Percentiles rank a stretch among this genome's conserved stretches.
phyloP scores from a whole-genome alignment of 2,888 invertebrate species.

The Troides aeacus region DNA sequence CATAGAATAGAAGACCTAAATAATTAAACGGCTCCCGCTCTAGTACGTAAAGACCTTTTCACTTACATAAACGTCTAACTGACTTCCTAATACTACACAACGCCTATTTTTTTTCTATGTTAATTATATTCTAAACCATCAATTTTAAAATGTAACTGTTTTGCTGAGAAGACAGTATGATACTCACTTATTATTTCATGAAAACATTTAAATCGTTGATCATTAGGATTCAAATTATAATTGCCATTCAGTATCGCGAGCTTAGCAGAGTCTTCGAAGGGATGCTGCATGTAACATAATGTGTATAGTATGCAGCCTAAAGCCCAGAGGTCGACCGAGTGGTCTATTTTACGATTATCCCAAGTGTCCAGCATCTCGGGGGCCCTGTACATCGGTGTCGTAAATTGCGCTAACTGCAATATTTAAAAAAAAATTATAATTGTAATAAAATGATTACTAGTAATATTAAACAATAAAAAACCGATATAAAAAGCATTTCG shows the following conservation, averaged over 20 bases:
- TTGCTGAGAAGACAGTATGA: conserved; percentile 13
- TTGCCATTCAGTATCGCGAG: conserved; percentile 98
- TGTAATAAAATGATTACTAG: not conserved
- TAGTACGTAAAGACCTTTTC: too few relatives aligned
- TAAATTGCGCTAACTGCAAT: conserved; percentile 86
- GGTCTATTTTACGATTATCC: conserved; percentile 95
- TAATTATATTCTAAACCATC: too few relatives aligned
- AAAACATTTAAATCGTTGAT: conserved; percentile 90
- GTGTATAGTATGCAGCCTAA: conserved; percentile 96
- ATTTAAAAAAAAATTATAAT: conserved; percentile 15
- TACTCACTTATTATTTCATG: conserved; percentile 93
- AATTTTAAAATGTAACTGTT: not conserved
- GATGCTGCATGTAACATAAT: conserved; percentile 95
- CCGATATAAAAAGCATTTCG: not conserved
- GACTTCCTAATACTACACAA: too few relatives aligned
- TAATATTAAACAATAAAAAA: not conserved
- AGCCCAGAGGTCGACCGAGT: conserved; percentile 97
- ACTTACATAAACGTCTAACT: too few relatives aligned
- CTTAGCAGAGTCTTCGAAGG: conserved; percentile 97
- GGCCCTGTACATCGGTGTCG: conserved; percentile 97
- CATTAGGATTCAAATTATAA: conserved; percentile 89
- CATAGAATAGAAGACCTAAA: too few relatives aligned
- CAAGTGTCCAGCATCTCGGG: conserved; percentile 99
- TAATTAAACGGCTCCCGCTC: too few relatives aligned
- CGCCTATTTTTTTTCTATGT: too few relatives aligned